A percentile compares a stretch with the other conserved stretches of the same genome.
phyloP scores from a whole-genome alignment of 2,888 invertebrate genomes.

The Drosophila yooni region DNA sequence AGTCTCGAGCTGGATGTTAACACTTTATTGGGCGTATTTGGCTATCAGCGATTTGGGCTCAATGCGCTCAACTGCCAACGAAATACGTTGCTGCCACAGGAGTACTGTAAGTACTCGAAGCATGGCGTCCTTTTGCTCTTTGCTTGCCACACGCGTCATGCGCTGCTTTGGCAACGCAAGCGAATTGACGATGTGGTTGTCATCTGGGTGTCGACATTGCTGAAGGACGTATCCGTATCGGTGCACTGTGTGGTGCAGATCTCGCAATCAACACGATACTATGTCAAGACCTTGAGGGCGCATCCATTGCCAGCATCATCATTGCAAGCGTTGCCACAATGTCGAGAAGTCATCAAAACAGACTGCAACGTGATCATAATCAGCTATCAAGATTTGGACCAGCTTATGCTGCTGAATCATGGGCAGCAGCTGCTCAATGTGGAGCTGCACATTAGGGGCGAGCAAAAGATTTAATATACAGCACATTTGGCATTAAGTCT shows the following conservation, averaged over 20 bases:
- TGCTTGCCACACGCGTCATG: constrained; percentile 63
- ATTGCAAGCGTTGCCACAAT: constrained; percentile 1
- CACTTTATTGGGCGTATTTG: constrained; percentile 48
- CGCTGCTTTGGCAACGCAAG: constrained; percentile 56
- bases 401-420: constrained; percentile 20
- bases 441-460: constrained; percentile 55
- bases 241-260: constrained; percentile 61
- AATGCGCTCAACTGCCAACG: constrained; percentile 62
- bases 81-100: constrained; percentile 52
- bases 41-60: constrained; percentile 52
- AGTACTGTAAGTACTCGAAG: constrained; percentile 58
- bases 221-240: constrained; percentile 46
- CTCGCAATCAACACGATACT: constrained; percentile 37
- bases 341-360: constrained; percentile 62
- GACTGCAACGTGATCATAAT: constrained; percentile 58
- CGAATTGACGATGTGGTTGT: constrained; percentile 49
- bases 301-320: constrained; percentile 25
- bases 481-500: constrained; percentile 7
- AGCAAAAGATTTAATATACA: constrained; percentile 33
- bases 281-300: constrained; percentile 44
- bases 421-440: constrained; percentile 46
- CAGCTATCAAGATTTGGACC: constrained; percentile 48
- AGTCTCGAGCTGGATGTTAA: constrained; percentile 36
- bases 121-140: constrained; percentile 59
- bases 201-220: constrained; percentile 53